Percentiles rank a stretch among this genome's conserved stretches.
Conservation (phyloP, 2,888 invertebrate species). For the Rhaphigaster nebulosa region DNA sequence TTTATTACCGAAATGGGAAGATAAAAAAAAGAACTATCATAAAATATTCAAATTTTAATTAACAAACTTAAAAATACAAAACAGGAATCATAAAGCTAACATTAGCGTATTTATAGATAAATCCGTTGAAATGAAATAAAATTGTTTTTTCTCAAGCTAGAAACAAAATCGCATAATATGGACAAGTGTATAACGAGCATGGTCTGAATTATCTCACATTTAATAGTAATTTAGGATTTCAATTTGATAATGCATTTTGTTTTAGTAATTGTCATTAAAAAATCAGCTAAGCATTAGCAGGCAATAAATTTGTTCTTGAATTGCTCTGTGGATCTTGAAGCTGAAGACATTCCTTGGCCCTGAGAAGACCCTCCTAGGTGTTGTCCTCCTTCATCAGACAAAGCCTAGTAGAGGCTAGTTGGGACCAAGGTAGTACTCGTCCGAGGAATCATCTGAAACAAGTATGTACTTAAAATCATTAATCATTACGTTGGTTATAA, state of each 20-base stretch:
- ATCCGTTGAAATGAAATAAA: not conserved
- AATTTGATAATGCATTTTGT: too few relatives aligned
- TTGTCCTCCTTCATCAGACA: conserved; percentile 59
- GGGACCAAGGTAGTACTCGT: not conserved
- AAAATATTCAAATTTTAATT: not conserved
- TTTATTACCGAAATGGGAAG: too few relatives aligned
- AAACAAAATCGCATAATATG: too few relatives aligned
- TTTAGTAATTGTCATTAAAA: not conserved
- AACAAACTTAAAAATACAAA: not conserved
- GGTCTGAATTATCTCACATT: too few relatives aligned
- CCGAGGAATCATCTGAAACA: not conserved
- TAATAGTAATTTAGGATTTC: too few relatives aligned
- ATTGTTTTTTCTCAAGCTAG: too few relatives aligned
- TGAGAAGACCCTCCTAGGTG: conserved; percentile 60
- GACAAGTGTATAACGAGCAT: not conserved
- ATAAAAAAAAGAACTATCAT: too few relatives aligned
- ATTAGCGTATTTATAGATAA: not conserved
- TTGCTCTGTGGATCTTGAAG: not conserved
- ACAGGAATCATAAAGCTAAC: not conserved
- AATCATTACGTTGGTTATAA: not conserved
- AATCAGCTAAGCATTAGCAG: not conserved
- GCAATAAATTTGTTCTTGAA: not conserved
- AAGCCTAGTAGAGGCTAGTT: conserved; percentile 62
- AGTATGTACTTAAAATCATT: not conserved
- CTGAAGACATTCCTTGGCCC: conserved; percentile 42